Base-by-base conservation (phyloP, 1,140 invertebrate genomes). In the Ephestia elutella region DNA sequence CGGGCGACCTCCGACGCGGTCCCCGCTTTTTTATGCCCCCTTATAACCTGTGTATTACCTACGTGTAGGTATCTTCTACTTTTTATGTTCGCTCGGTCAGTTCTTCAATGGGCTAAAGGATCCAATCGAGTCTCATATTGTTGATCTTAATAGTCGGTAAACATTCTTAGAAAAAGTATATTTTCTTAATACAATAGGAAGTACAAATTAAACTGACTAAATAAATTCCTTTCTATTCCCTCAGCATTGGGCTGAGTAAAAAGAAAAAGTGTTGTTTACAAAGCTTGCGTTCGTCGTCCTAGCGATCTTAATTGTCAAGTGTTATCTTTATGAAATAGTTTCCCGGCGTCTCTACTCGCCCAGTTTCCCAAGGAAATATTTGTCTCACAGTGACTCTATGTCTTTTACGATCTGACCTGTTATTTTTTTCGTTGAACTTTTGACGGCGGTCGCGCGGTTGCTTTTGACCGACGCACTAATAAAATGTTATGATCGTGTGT, bases 401-500 rank as follows among this genome's bases (percentile, higher is more conserved):
- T 75, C 74, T 87, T 85, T 86, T 86, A 83, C 78, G 83, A 82
- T 77, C 76, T 87, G 82, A 85, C 82, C 85, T 79, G 85, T 87
- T 86, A 65, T 78, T 77, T 82, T 84, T 87, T 80, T 79, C 54
- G 73, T 82, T 83, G 83, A 86, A 86, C 83, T 86, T 81, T 82
- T 80, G 85, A 81, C 76, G 79, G 80, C 80, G 80, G 79, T 81
- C 76, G 70, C 77, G 82, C 80, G 82, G 82, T 78, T 82, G 83
- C 83, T 83, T 86, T 86, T 84, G 83, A 85, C 82, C 85, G 80
- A 70, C 72, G 77, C 78, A 83, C 86, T 86, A 88, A 88, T 88
- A 88, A 88, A 88, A 88, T 88, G 83, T 88, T 88, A 88, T 86
- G 83, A 84, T 84, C 78, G 85, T 88, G 77, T 88, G 86, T 86